Percentiles rank a stretch among this genome's conserved stretches.
These are phyloP conservation scores for Hippocampus guttulatus DNA, from an alignment of 2,113 vertebrate genomes.

Conservation along the genomic window DNA sequence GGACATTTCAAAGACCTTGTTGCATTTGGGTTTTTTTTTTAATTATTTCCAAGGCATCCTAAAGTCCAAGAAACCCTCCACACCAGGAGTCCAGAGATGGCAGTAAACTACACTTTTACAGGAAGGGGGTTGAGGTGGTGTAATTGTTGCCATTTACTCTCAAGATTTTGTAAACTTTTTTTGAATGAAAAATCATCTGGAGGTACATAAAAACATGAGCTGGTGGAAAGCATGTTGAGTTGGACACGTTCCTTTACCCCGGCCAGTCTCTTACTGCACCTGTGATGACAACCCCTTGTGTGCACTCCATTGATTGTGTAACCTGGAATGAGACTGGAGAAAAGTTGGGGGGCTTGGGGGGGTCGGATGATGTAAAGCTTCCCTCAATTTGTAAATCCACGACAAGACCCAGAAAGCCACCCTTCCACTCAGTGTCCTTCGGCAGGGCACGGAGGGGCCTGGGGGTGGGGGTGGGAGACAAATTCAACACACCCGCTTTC, in stretches of 20 bases:
- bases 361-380: conserved; percentile 54
- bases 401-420: conserved; percentile 64
- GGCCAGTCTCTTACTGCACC: conserved; percentile 71
- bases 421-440: conserved; percentile 46
- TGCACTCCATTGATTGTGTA: conserved; percentile 71
- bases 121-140: neutral
- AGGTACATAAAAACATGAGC: conserved; percentile 41
- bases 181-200: conserved; percentile 21
- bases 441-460: conserved; percentile 43
- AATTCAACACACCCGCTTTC: conserved; percentile 51
- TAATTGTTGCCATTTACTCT: neutral
- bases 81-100: neutral
- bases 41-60: too few relatives aligned
- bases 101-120: neutral
- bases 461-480: conserved; percentile 7
- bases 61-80: too few relatives aligned
- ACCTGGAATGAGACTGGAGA: conserved; percentile 60
- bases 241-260: conserved; percentile 66
- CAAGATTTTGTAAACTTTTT: neutral
- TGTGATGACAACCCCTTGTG: conserved; percentile 76
- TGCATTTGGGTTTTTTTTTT: too few relatives aligned
- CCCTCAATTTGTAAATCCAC: conserved; percentile 61
- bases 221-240: conserved; percentile 29
- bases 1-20: too few relatives aligned
- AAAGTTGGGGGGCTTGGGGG: conserved; percentile 13